A percentile compares a stretch with the other conserved stretches of the same genome.
Conservation (phyloP, 2,113 vertebrate species). For the Siniperca chuatsi region DNA sequence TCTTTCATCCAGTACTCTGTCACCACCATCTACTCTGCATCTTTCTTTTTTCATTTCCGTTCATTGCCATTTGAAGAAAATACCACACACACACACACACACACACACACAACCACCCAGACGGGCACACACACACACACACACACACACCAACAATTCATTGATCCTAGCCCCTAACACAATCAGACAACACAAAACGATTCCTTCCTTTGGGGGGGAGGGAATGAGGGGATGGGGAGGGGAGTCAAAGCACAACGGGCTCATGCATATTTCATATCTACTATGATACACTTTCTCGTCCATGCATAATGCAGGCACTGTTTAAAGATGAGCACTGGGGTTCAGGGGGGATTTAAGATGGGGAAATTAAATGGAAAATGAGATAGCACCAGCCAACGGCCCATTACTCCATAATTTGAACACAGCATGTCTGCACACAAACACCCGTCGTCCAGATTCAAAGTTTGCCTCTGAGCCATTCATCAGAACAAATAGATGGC, state of each 20-base stretch:
- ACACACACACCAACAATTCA: conserved; percentile 41
- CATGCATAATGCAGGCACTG: conserved; percentile 81
- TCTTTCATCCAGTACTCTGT: conserved; percentile 32
- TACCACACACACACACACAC: conserved; percentile 26
- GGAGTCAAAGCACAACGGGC: conserved; percentile 42
- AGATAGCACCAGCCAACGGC: conserved; percentile 44
- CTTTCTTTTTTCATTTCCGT: conserved; percentile 31
- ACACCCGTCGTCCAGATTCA: background rate
- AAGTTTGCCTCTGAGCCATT: conserved; percentile 24
- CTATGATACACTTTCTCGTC: conserved; percentile 77
- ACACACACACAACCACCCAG: conserved; percentile 9
- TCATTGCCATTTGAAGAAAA: conserved; percentile 48
- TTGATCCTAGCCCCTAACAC: conserved; percentile 65
- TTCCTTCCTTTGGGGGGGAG: conserved; percentile 60
- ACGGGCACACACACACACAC: background rate
- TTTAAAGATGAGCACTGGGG: conserved; percentile 68
- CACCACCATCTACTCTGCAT: conserved; percentile 25
- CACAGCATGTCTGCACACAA: conserved; percentile 21
- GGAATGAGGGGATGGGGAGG: conserved; percentile 15
- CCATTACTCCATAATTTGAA: conserved; percentile 45
- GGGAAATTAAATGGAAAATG: conserved; percentile 76
- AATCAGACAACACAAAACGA: conserved; percentile 73
- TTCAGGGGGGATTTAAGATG: conserved; percentile 42
- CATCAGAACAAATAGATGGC: conserved; percentile 22
- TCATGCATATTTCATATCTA: conserved; percentile 82